Percentiles rank a stretch among this genome's conserved stretches.
Conservation (phyloP, 2,113 vertebrate genomes). For the Typhlomys cinereus region DNA sequence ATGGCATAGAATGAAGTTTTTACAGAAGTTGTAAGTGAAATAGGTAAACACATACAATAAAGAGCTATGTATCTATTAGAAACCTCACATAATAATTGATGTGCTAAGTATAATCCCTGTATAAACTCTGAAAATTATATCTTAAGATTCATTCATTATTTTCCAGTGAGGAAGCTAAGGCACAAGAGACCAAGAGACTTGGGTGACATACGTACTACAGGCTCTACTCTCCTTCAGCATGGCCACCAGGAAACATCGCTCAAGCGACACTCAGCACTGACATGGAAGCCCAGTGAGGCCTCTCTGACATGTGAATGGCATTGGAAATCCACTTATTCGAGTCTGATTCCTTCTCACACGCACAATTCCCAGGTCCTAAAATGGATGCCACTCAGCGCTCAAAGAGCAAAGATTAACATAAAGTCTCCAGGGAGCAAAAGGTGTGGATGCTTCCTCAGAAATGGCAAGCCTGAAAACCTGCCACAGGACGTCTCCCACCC, state of each 20-base stretch:
- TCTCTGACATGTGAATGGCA: background rate
- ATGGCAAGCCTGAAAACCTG: background rate
- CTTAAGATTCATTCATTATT: too few species aligned
- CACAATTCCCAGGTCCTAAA: background rate
- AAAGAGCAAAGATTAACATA: background rate
- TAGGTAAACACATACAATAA: background rate
- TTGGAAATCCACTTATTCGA: background rate
- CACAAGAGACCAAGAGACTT: too few species aligned
- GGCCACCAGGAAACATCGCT: too few species aligned
- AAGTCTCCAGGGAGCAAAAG: background rate
- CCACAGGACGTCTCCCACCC: background rate
- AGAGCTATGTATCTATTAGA: too few species aligned
- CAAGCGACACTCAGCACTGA: background rate
- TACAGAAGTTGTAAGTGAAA: background rate
- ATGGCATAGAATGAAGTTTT: conserved; percentile 68
- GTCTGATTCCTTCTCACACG: background rate
- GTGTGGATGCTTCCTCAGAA: background rate
- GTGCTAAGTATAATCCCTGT: too few species aligned
- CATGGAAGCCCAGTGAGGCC: background rate
- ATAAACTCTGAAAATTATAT: too few species aligned
- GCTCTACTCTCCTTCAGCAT: too few species aligned
- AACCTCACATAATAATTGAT: too few species aligned
- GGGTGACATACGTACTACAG: too few species aligned
- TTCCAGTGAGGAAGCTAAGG: too few species aligned
- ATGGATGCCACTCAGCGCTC: background rate